These are phyloP conservation scores for Panagrolaimus sp. DNA, from an alignment of 1,140 invertebrate genomes.

Conservation along the genomic window DNA sequence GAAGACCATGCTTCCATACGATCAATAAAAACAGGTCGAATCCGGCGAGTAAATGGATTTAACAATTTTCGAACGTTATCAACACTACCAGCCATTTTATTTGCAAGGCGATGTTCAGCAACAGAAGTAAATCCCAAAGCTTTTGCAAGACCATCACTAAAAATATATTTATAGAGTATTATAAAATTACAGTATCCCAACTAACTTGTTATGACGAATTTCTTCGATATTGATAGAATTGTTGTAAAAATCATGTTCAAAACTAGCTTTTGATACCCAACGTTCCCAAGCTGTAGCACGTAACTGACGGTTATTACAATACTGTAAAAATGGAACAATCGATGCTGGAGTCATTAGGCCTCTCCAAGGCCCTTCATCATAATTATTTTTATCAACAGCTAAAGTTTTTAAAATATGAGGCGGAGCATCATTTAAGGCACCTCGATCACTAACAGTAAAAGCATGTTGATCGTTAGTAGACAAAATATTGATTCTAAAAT, in stretches of 20 bases:
- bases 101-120: slow-evolving; percentile 52
- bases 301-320: slow-evolving; percentile 49
- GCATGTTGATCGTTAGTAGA: slow-evolving; percentile 48
- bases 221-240: slow-evolving; percentile 58
- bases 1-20: slow-evolving; percentile 50
- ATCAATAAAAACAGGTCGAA: slow-evolving; percentile 55
- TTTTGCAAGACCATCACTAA: slow-evolving; percentile 51
- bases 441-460: slow-evolving; percentile 31
- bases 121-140: slow-evolving; percentile 49
- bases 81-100: slow-evolving; percentile 57
- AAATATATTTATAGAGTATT: no score
- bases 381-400: slow-evolving; percentile 45
- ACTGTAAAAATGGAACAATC: slow-evolving; percentile 50
- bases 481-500: slow-evolving; percentile 49
- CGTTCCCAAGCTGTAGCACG: slow-evolving; percentile 45
- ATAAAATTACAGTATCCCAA: no score
- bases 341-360: slow-evolving; percentile 44
- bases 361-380: slow-evolving; percentile 49
- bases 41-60: slow-evolving; percentile 43
- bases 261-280: slow-evolving; percentile 45
- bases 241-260: slow-evolving; percentile 54
- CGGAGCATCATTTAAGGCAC: slow-evolving; percentile 47
- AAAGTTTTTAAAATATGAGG: slow-evolving; percentile 51
- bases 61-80: slow-evolving; percentile 56
- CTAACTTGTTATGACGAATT: slow-evolving; percentile 47